Evolutionary conservation across 2,797 vertebrate genomes (phyloP).

Genomic region (Tenualosa thibaudeaui): DNA sequence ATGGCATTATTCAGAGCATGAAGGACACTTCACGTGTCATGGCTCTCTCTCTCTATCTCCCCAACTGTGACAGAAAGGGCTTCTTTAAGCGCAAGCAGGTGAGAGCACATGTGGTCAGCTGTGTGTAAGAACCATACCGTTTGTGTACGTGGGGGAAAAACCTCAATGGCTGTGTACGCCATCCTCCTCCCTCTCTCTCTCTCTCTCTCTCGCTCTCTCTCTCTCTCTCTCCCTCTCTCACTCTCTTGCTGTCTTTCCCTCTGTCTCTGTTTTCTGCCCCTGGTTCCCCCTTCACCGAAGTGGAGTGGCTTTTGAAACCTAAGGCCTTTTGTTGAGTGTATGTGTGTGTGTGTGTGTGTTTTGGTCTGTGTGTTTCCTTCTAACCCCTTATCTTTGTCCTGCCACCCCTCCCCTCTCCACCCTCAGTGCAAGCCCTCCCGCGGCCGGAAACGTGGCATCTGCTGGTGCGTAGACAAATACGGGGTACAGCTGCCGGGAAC

Average conservation of each 20-base stretch:
- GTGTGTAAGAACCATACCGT: background rate
- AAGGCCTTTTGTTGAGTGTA: background rate
- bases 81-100: slow-evolving; percentile 99
- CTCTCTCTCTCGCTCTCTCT: background rate
- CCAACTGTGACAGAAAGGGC: slow-evolving; percentile 96
- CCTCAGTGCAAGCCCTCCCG: slow-evolving; percentile 94
- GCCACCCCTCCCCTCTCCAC: background rate
- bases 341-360: background rate
- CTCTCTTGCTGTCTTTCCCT: background rate
- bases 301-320: background rate
- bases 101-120: background rate
- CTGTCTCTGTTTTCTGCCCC: background rate
- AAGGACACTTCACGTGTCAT: slow-evolving; percentile 91
- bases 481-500: slow-evolving; percentile 93
- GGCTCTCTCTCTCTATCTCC: slow-evolving; percentile 88
- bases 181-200: background rate
- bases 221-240: too few relatives aligned
- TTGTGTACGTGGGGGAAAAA: background rate
- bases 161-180: background rate
- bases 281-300: background rate
- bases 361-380: background rate
- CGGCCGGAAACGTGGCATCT: slow-evolving; percentile 93
- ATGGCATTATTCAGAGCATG: slow-evolving; percentile 91
- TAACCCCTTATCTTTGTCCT: slow-evolving; percentile 2
- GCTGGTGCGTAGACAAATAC: slow-evolving; percentile 99